Evolutionary conservation across 2,888 invertebrate species (phyloP), one percentile per base, ranked within the genome.

Genomic region (Odontomyia ornata): DNA sequence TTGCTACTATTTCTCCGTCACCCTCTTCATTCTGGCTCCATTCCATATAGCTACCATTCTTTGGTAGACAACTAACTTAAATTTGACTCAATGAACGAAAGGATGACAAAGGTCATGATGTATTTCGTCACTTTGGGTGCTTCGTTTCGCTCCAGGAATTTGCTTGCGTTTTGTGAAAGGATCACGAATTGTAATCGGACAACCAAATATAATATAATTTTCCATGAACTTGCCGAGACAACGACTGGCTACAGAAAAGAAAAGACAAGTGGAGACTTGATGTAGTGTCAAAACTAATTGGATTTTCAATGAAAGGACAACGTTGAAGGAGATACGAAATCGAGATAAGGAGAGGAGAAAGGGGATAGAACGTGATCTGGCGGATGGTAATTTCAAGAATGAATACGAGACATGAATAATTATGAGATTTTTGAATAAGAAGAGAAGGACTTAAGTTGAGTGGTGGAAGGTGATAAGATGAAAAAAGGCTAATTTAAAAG

Each of bases 91-190:
- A 73, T 57, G 73, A 73, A 73, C 57, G 57, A 13, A 23, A 9
- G 73, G 43, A 73, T 73, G 73, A 60, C 57, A 73, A 60, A 73
- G 73, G 73, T 73, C 73, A 36, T 60, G 73, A 73, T 73, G 60
- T 73, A 73, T 73, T 57, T 73, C 73, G 60, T 52, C 57, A 73
- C 43, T 60, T 73, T 73, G 27, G 27, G 21, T 28, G 36, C 36
- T 36, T 5, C 3, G 5, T 5, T 36, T 36, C 9, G 36, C 36
- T 9, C 3, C n/a, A 15, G 73, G 73, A 73, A 73, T 60, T 36
- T 60, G 57, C 28, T 23, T n/a, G 72, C n/a, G n/a, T n/a, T 5
- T 7, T 11, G 27, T 13, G 23, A 72, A 28, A 28, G n/a, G 72
- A 30, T 72, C 72, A 57, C 56, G 56, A 72, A 28, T 28, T 57